Evolutionary conservation across 2,797 vertebrate genomes (phyloP).

Genomic region (Pelochelys cantorii): DNA sequence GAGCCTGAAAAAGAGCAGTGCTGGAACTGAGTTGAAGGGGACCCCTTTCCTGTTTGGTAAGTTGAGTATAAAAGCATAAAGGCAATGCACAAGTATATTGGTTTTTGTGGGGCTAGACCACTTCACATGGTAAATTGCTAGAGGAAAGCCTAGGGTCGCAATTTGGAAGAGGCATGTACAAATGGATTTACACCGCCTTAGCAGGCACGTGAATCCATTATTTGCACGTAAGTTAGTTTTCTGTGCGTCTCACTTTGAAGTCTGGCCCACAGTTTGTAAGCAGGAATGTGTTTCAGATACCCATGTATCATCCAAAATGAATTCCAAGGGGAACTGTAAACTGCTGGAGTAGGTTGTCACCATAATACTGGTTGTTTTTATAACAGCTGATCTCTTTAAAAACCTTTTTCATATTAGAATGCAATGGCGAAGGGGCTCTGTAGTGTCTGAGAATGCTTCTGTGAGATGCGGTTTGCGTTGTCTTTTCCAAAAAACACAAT

Average conservation of each 20-base stretch:
- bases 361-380: not conserved
- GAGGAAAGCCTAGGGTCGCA: accelerated
- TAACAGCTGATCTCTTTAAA: not conserved
- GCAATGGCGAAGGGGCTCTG: accelerated
- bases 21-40: not conserved
- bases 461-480: not conserved
- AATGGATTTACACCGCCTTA: not conserved
- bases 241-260: not conserved
- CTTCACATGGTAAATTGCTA: accelerated
- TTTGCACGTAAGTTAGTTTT: not conserved
- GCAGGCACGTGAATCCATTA: not conserved
- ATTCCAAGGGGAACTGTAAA: not conserved
- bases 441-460: not conserved
- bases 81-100: accelerated
- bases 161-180: accelerated
- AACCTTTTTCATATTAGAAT: not conserved
- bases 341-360: not conserved
- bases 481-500: not conserved
- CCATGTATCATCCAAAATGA: not conserved
- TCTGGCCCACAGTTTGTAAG: not conserved
- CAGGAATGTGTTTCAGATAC: not conserved
- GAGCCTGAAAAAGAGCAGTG: accelerated
- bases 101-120: accelerated
- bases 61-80: not conserved
- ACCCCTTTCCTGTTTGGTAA: accelerated